phyloP scores from a whole-genome alignment of 2,797 vertebrate genomes.

The Scolopax bukidnonensis region DNA sequence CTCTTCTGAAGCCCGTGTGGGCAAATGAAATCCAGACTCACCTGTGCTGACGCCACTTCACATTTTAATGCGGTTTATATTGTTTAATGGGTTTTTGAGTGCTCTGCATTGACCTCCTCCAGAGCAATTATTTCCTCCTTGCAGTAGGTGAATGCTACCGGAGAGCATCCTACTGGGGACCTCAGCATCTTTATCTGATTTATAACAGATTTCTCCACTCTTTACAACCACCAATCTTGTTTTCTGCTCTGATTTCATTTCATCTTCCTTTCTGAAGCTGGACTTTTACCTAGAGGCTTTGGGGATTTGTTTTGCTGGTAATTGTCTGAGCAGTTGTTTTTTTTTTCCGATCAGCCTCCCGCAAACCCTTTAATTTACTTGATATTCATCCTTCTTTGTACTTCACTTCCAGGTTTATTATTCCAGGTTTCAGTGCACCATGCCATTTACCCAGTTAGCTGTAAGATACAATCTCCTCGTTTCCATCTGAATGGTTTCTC shows the following conservation, averaged over 20 bases:
- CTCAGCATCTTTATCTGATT: neutral
- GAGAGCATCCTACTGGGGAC: neutral
- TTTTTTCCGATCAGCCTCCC: neutral
- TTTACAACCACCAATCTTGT: neutral
- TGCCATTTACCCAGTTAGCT: neutral
- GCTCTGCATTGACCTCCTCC: neutral
- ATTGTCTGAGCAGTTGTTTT: neutral
- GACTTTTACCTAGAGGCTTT: neutral
- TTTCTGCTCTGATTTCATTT: neutral
- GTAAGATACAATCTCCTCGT: neutral
- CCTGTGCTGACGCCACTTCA: neutral
- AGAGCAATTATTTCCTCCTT: neutral
- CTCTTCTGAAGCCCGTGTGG: neutral
- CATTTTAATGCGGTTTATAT: rapidly evolving
- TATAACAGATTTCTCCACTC: neutral
- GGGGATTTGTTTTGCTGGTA: neutral
- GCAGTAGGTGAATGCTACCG: rapidly evolving
- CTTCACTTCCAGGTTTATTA: neutral
- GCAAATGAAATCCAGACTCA: neutral
- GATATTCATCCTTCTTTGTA: neutral
- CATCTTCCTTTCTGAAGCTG: neutral
- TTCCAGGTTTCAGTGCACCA: neutral
- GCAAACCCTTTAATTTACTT: neutral
- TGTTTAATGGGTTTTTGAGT: neutral
- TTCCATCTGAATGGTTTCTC: neutral